Base-by-base conservation (phyloP, 2,113 vertebrate genomes). In the Diphyllodes magnificus region DNA sequence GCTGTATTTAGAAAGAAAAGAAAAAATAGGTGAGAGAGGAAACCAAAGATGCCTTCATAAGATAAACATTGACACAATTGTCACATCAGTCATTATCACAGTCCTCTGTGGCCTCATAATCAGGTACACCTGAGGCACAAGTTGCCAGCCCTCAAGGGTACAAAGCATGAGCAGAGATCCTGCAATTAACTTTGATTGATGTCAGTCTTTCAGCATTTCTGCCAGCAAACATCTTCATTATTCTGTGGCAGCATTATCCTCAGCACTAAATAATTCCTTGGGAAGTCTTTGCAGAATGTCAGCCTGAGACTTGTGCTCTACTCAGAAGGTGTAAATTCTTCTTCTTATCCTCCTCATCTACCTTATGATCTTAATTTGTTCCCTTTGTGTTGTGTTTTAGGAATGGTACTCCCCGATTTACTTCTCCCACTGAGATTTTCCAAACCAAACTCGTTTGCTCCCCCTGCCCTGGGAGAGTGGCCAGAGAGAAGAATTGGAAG, bases 131-230 rank as follows among this genome's bases (percentile, higher is more conserved):
- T 86, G 92, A 94, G 91, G 80, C 47, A 50, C 72, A 82, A 64
- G 93, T 80, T 96, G 89, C 54, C 96, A 96, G 89, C 10, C 14
- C 89, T 89, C 76, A 80, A 95, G 90, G 61, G 49, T 72, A 71
- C 7, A 13, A 37, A 42, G 37, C 61, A 75, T 78, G 82, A 90
- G 92, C 50, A 77, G 75, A 94, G 87, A 95, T 6, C 4, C 80
- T 83, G 92, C 91, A 88, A 73, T 97, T 97, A 95, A 88, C 88
- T 39, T 49, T 97, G 96, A 96, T 47, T 10, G 47, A 97, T 97
- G 92, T 78, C 90, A 94, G 59, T 85, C 93, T 97, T 96, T 89
- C 93, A 94, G 81, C 85, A 92, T 97, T 96, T 93, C 95, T 97
- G 56, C 50, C 60, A 92, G 84, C 51, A 96, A 78, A 96, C 57